A percentile compares a stretch with the other conserved stretches of the same genome.
Evolutionary conservation across 2,113 vertebrate genomes (phyloP).

Genomic region (Gulo gulo): DNA sequence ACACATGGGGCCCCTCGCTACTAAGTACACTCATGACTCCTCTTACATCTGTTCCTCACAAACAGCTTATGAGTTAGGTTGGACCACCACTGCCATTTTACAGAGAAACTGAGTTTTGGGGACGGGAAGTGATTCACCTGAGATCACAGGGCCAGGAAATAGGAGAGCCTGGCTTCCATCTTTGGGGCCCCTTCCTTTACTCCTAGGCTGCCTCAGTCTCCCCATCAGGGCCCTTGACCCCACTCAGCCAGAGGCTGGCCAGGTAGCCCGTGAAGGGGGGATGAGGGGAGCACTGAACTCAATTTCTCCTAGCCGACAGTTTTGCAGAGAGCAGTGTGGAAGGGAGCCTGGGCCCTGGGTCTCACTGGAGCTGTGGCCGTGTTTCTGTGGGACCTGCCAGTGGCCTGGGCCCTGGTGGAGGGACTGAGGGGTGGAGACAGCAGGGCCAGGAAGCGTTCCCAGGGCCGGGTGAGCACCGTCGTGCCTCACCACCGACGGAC

Average conservation of each 20-base stretch:
- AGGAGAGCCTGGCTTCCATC: not conserved
- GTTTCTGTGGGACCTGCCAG: not conserved
- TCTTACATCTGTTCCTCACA: not conserved
- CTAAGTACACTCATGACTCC: fast-evolving
- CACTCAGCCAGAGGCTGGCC: not conserved
- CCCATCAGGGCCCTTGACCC: not conserved
- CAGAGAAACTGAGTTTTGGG: not conserved
- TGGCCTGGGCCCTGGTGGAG: not conserved
- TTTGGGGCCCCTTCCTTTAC: not conserved
- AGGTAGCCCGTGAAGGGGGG: not conserved
- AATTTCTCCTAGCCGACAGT: not conserved
- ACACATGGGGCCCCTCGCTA: fast-evolving
- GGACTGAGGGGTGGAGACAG: not conserved
- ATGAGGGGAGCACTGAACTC: not conserved
- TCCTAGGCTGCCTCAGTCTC: not conserved
- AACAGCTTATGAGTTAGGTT: not conserved
- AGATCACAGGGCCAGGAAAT: not conserved
- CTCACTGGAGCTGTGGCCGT: fast-evolving
- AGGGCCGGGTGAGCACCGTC: not conserved
- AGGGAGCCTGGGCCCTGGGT: not conserved
- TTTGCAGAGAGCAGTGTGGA: not conserved
- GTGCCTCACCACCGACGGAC: not conserved
- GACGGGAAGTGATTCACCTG: not conserved
- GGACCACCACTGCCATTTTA: not conserved
- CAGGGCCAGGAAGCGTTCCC: not conserved